Percentiles rank a stretch among this genome's conserved stretches.
Evolutionary conservation across 2,113 vertebrate genomes (phyloP).

Genomic region (Cynopterus brachyotis): DNA sequence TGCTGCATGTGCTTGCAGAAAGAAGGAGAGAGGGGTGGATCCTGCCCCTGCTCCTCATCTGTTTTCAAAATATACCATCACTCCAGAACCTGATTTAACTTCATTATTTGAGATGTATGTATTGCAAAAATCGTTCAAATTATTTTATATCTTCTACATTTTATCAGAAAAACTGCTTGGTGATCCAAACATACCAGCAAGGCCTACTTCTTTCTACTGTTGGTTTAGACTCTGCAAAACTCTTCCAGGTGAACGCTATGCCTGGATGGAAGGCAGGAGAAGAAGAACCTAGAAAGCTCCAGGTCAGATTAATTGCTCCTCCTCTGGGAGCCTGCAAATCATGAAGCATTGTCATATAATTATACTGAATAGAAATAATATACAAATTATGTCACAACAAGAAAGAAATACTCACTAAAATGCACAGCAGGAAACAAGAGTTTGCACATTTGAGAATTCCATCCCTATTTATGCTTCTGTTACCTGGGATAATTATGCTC

Average conservation of each 20-base stretch:
- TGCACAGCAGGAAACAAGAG: not conserved
- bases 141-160: not conserved
- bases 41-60: not conserved
- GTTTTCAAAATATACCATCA: not conserved
- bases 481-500: not conserved
- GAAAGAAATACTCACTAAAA: not conserved
- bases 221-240: not conserved
- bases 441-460: not conserved
- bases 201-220: not conserved
- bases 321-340: not conserved
- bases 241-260: not conserved
- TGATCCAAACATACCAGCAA: not conserved
- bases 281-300: not conserved
- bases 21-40: not conserved
- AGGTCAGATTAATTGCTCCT: not conserved
- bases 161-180: not conserved
- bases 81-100: not conserved
- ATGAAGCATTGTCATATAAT: not conserved
- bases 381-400: not conserved
- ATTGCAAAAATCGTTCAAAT: not conserved
- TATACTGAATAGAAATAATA: not conserved
- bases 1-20: not conserved
- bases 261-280: not conserved
- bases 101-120: not conserved
- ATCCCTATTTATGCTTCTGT: not conserved